Base-by-base conservation (phyloP, 2,113 vertebrate genomes). In the Tragelaphus strepsiceros region DNA sequence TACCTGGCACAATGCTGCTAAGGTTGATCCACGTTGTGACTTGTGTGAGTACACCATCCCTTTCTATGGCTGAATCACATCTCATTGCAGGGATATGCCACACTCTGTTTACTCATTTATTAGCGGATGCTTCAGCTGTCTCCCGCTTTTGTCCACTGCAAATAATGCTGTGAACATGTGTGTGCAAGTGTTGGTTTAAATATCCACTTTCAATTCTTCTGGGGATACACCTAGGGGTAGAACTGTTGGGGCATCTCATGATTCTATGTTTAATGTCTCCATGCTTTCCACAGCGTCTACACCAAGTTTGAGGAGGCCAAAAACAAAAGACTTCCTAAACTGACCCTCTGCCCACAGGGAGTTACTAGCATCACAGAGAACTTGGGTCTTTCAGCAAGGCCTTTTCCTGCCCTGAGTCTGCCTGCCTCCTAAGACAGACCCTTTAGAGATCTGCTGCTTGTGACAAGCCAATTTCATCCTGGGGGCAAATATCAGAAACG, bases 11-110 rank as follows among this genome's bases (percentile, higher is more conserved):
- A 54, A 2, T 3, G 39, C 17, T 35, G 46, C 22, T n/a, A 9
- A 35, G 30, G 39, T 26, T 35, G 39, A 12, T 13, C 17, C 43
- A 35, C 16, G 16, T 1, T 13, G 58, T 53, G 8, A 51, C 22
- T 19, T 8, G 0, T 5, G 32, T 7, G 7, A 67, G 43, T 16
- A 17, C 12, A 6, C 21, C 54, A n/a, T 17, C n/a, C 51, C 67
- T 54, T 71, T 26, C 6, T 28, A 54, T 17, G 10, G 51, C n/a
- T 74, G 6, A 54, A 54, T 39, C 26, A 28, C n/a, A 58, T 26
- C 51, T 24, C 32, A 28, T 17, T 35, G 7, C 12, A 51, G 19
- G 30, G 21, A 53, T 17, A 58, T 26, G 35, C 32, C 46, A 88
- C 61, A 53, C n/a, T 35, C 49, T 35, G 30, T 88, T 67, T 35